Evolutionary conservation across 2,888 invertebrate species (phyloP), one percentile per base, ranked within the genome.

Genomic region (Cataglyphis altisquamis): DNA sequence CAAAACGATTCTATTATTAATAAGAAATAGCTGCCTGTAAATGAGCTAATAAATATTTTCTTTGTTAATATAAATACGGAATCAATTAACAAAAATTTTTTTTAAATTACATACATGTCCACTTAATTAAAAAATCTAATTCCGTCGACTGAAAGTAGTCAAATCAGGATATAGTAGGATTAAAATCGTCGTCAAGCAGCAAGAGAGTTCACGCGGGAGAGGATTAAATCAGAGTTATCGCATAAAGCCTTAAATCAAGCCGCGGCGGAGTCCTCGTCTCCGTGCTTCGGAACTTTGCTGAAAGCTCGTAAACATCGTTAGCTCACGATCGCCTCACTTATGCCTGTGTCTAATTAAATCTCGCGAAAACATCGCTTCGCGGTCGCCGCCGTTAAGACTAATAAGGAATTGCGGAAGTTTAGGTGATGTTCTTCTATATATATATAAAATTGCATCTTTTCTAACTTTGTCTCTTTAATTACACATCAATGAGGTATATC

Each of bases 281-380:
- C 68, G 57, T 57, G 84, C 74, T 82, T 70, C 68, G 70, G 29
- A 89, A 89, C 83, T 89, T 88, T 66, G 48, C 9, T 48, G 85
- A 75, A 85, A 84, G 83, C 89, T 63, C 70, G 86, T 85, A 89
- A 89, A 89, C 88, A 89, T 89, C 90, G 86, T 89, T 89, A 89
- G 75, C 57, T 73, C 74, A 32, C 82, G 90, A 86, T 88, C 88
- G 86, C 73, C 81, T 89, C 83, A 82, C 84, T 84, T 81, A 83
- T 89, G 82, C 82, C 82, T 67, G 82, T 87, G 83, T 84, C 84
- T 87, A 89, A 89, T 89, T 88, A 88, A 88, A 80, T 70, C 63
- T n/a, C 74, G 82, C 39, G 72, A 66, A 60, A 87, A 84, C 82
- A 86, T 84, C 64, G 86, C 82, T 78, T 68, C 72, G 45, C 45